Evolutionary conservation across 2,113 vertebrate genomes (phyloP), one percentile per base, ranked within the genome.

Genomic region (Lepus americanus): DNA sequence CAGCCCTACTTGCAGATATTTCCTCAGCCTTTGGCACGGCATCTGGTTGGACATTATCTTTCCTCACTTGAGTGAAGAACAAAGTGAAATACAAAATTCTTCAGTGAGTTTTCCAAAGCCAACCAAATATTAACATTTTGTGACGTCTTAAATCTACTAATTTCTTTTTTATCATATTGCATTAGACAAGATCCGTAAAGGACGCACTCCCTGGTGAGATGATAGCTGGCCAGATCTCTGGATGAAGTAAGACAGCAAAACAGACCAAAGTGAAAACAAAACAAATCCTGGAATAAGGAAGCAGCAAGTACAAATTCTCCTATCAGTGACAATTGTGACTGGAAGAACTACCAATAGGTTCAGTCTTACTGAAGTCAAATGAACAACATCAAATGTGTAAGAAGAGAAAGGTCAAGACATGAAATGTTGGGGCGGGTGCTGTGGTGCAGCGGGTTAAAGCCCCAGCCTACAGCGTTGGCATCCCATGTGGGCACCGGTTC

Each of bases 121-220:
- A 87, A 93, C 17, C 63, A 92, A 87, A 1, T 55, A 12, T 92
- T 17, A 80, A 79, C 31, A 94, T 59, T 78, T 49, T 78, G 12
- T 63, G 31, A 3, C 55, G 25, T 29, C 53, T 44, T 31, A 73
- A 84, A 51, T 76, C 22, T 44, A 76, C 10, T 51, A 2, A 67
- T 87, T 87, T 82, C 29, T 92, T 17, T 77, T 55, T 49, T 76
- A 17, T 22, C 9, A 7, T 51, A 2, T 20, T 51, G 13, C 63
- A 73, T 89, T 59, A 67, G 29, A 25, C 39, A 27, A 16, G 3
- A 23, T 39, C 16, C 64, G 12, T 83, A 19, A 86, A 11, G 39
- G 70, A 25, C 9, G 63, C 6, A 36, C 36, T 69, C 14, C 85
- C 44, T 44, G 14, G 53, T 73, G 27, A 88, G 33, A 64, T 78